Conservation (phyloP, 2,888 invertebrate genomes). For the Cactoblastis cactorum region DNA sequence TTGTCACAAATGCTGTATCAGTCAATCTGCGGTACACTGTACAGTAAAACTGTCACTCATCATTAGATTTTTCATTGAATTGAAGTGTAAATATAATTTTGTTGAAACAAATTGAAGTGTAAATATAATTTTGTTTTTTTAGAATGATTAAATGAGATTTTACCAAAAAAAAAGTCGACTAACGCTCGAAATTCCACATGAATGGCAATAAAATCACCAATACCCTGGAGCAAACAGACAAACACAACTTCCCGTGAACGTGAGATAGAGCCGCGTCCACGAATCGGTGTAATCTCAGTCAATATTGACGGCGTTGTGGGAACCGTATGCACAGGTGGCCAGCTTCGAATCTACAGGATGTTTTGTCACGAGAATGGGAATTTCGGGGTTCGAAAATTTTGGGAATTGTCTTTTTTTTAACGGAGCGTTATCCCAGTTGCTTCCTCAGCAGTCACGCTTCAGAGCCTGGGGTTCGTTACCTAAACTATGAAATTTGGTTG, state of each 20-base stretch:
- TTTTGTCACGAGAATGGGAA: too few species aligned
- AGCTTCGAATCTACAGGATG: constrained; percentile 30
- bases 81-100: not conserved
- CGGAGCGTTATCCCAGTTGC: too few species aligned
- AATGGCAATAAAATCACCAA: not conserved
- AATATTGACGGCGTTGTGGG: constrained; percentile 73
- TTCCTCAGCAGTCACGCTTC: too few species aligned
- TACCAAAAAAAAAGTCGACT: not conserved
- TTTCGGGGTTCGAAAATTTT: too few species aligned
- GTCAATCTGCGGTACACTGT: too few species aligned
- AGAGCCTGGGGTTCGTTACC: too few species aligned
- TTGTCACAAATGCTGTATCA: too few species aligned
- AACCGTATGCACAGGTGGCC: constrained; percentile 75
- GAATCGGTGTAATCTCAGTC: constrained; percentile 71
- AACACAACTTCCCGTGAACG: constrained; percentile 24
- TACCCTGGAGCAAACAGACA: not conserved
- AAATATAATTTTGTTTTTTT: not conserved
- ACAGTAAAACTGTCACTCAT: too few species aligned
- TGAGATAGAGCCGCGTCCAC: constrained; percentile 56
- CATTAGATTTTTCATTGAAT: too few species aligned
- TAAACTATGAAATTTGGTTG: too few species aligned
- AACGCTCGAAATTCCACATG: not conserved
- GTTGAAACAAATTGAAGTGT: not conserved
- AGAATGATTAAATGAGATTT: too few species aligned
- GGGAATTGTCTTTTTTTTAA: too few species aligned